Base-by-base conservation (phyloP, 2,113 vertebrate species). In the Sitta europaea region DNA sequence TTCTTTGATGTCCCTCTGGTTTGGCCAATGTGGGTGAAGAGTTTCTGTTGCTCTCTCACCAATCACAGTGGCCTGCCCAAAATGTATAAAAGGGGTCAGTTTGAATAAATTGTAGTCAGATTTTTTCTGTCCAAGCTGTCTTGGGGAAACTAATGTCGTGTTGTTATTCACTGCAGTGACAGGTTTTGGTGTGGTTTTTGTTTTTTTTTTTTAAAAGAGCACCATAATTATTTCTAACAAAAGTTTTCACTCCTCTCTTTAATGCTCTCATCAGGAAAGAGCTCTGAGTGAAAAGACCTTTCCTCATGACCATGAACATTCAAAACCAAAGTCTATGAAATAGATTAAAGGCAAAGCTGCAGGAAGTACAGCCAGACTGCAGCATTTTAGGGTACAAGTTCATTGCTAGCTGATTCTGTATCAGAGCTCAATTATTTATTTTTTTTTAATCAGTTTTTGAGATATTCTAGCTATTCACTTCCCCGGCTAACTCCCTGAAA, bases 361-460 rank as follows among this genome's bases (percentile, higher is more conserved):
- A 75, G 40, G 23, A 86, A 86, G 65, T 25, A 25, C 2, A 57
- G 3, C 10, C 50, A 77, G 45, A 53, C 3, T 74, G 36, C 28
- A 24, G 23, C 2, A 36, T 59, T 67, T 38, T 6, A 17, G 6
- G 36, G 10, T 21, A 10, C 4, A 63, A 59, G 17, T 12, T 13
- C 27, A 27, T 50, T 33, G 21, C 14, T 48, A 35, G 24, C 5
- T 58, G 23, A 42, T 27, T 21, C 38, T 82, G 9, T 31, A 40
- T 31, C 62, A 63, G 11, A 88, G 6, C 6, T 11, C 12, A 11
- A 10, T 17, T 35, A 6, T 2, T 27, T 23, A 47, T 0, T 50
- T 18, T 48, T 73, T 38, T 5, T 0, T 24, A 38, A 14, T 1
- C 11, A 1, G 1, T 6, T 65, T 61, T 31, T 47, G 14, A 73